Evolutionary conservation across 2,888 invertebrate species (phyloP).

Genomic region (Cinara cedri): DNA sequence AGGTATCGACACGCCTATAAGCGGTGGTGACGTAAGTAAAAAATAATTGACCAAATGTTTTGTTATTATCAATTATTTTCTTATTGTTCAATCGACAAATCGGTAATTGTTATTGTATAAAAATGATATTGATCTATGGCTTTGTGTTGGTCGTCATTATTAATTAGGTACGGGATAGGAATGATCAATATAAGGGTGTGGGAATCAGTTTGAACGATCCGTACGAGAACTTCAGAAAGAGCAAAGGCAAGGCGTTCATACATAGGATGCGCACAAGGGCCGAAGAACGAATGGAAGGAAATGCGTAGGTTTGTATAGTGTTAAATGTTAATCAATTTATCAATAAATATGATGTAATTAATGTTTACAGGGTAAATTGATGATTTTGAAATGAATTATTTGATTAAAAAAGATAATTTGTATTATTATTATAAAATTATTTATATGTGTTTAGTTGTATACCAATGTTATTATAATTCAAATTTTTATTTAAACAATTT

Average conservation of each 20-base stretch:
- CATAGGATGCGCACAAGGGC: conserved; percentile 91
- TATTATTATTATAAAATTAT: no score
- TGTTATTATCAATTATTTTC: conserved; percentile 35
- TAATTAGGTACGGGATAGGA: conserved; percentile 73
- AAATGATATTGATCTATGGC: conserved; percentile 56
- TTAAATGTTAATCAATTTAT: conserved; percentile 32
- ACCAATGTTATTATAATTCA: no score
- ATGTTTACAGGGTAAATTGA: not conserved
- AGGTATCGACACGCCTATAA: conserved; percentile 93
- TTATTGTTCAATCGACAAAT: conserved; percentile 42
- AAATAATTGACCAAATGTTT: conserved; percentile 26
- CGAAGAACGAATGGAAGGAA: conserved; percentile 63
- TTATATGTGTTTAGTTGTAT: no score
- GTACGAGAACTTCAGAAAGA: conserved; percentile 96
- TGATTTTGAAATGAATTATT: no score
- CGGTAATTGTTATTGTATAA: conserved; percentile 17
- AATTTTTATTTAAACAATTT: no score
- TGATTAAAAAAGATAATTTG: no score
- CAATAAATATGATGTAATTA: not conserved
- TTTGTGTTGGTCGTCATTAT: conserved; percentile 58
- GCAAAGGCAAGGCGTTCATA: conserved; percentile 92
- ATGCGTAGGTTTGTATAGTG: conserved; percentile 51
- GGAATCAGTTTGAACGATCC: conserved; percentile 93
- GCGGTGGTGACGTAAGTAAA: conserved; percentile 77
- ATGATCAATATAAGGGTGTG: conserved; percentile 94